Percentiles rank a stretch among this genome's conserved stretches.
Evolutionary conservation across 1,140 invertebrate genomes (phyloP).

Genomic region (Daktulosphaira vitifoliae): DNA sequence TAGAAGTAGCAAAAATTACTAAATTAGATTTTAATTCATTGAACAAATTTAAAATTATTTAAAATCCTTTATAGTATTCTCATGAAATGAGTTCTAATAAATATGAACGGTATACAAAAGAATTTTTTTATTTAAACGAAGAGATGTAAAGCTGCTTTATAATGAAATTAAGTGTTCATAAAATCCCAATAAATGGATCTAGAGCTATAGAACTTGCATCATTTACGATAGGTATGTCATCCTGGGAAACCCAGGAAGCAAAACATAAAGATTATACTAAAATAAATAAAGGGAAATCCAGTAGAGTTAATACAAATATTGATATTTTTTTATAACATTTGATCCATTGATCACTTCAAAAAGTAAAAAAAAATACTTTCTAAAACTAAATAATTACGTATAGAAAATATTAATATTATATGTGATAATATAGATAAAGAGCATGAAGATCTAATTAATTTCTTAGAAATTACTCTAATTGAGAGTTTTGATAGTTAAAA

Average conservation of each 20-base stretch:
- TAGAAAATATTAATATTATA: no score
- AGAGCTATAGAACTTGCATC: neutral
- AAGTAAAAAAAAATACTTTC: constrained; percentile 10
- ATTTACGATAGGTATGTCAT: constrained; percentile 37
- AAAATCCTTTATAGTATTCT: constrained; percentile 34
- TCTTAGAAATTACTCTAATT: no score
- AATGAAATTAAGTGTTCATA: constrained; percentile 35
- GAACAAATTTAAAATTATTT: neutral
- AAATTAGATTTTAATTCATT: neutral
- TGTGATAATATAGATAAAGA: no score
- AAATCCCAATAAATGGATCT: constrained; percentile 40
- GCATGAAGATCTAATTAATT: no score
- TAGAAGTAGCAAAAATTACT: neutral
- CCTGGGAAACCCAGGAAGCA: constrained; percentile 38
- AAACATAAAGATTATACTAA: constrained; percentile 37
- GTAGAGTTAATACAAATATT: neutral
- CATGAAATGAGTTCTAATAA: constrained; percentile 15
- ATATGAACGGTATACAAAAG: constrained; percentile 18
- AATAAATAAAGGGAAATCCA: constrained; percentile 35
- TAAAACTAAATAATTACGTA: neutral
- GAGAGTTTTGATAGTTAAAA: no score
- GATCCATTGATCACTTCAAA: neutral
- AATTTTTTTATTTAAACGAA: constrained; percentile 1
- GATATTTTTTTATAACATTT: constrained; percentile 10
- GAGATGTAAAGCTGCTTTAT: constrained; percentile 4